Evolutionary conservation across 2,797 vertebrate genomes (phyloP), one percentile per base, ranked within the genome.

Genomic region (Lates japonicus): DNA sequence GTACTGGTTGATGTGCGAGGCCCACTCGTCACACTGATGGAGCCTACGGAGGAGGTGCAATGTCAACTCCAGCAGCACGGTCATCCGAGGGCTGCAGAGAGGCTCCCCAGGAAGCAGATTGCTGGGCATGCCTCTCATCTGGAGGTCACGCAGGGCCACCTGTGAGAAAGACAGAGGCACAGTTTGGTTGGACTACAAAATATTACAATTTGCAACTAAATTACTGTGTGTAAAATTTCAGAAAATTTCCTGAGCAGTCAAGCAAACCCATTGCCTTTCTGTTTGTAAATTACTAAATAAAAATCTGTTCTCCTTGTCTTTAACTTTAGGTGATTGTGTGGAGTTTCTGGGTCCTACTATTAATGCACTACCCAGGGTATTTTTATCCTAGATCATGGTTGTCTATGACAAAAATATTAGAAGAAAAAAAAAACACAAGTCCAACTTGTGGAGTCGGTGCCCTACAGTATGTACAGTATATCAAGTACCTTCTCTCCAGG

Each of bases 91-190:
- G 82, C 95, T 95, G 84, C 96, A 96, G 67, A 96, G 91, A 8
- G 96, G 96, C 72, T 96, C 96, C 1, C 96, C 96, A 0, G 96
- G 94, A 8, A 96, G 89, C 0, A 96, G 93, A 73, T 95, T 95
- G 54, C 92, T 95, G 67, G 95, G 95, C 93, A 96, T 95, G 29
- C 96, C 96, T 67, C 96, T 93, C 94, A 96, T 96, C 88, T 96
- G 94, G 54, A 96, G 93, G 55, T 96, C 96, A 82, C 91, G 92
- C 70, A 96, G 87, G 2, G 94, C 89, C 88, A 96, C 96, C 96
- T 96, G 84, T n/a, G 31, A 75, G 1, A 37, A 69, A 81, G 16
- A 79, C n/a, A 72, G 17, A 48, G 16, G 14, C 0, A 57, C 1
- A 44, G 39, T 44, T 44, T 1, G 49, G 29, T n/a, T 48, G 10